Percentiles rank a stretch among this genome's conserved stretches.
These are phyloP conservation scores for Scaptomyza graminum DNA, from an alignment of 1,140 invertebrate species.

Conservation along the genomic window DNA sequence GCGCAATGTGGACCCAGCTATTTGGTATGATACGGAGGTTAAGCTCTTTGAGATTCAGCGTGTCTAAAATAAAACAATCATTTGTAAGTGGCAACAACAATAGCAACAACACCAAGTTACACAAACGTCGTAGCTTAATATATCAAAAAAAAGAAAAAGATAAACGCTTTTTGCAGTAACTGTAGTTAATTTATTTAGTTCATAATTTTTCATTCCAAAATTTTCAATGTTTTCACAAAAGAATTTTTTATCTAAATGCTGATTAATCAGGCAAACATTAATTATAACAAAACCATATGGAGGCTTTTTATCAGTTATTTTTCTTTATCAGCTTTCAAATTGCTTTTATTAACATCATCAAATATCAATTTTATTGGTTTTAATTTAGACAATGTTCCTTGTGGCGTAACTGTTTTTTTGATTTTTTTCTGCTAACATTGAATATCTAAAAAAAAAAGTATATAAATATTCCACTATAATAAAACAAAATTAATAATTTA, in stretches of 20 bases:
- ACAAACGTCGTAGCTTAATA: slow-evolving; percentile 45
- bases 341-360: slow-evolving; percentile 5
- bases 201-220: slow-evolving; percentile 56
- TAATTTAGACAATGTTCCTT: slow-evolving; percentile 52
- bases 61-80: slow-evolving; percentile 86
- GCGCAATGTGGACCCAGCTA: slow-evolving; percentile 98
- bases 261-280: background rate
- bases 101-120: too few relatives aligned
- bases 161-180: slow-evolving; percentile 86
- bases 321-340: slow-evolving; percentile 6
- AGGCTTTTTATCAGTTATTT: slow-evolving; percentile 38
- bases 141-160: slow-evolving; percentile 85
- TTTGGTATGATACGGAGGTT: slow-evolving; percentile 99
- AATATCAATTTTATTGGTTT: slow-evolving; percentile 14
- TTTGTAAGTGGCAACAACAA: slow-evolving; percentile 83
- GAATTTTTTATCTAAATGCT: slow-evolving; percentile 1
- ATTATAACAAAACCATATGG: slow-evolving; percentile 7
- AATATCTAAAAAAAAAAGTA: slow-evolving; percentile 13
- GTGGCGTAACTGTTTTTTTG: slow-evolving; percentile 57
- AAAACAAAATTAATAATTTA: background rate
- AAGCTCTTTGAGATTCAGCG: slow-evolving; percentile 99
- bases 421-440: slow-evolving; percentile 31
- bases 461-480: slow-evolving; percentile 2
- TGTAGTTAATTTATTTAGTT: slow-evolving; percentile 84
- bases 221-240: slow-evolving; percentile 40